phyloP scores from a whole-genome alignment of 2,113 vertebrate genomes.

The Salvator merianae region DNA sequence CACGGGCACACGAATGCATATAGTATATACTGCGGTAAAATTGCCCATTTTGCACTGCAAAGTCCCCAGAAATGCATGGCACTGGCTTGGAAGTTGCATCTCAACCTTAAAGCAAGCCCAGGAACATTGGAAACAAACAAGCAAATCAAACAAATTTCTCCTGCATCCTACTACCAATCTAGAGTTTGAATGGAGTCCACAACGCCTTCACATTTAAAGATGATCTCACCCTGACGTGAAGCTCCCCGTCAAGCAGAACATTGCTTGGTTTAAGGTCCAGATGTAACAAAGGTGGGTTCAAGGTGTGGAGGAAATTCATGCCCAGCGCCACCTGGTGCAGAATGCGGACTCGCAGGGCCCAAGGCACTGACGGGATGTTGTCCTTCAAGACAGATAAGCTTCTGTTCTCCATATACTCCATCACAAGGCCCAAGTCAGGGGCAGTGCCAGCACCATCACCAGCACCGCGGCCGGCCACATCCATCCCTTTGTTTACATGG shows the following conservation, averaged over 20 bases:
- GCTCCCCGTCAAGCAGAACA: slow-evolving; percentile 54
- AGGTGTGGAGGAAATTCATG: slow-evolving; percentile 83
- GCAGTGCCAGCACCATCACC: fast-evolving
- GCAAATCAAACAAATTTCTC: no score
- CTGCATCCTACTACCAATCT: not conserved
- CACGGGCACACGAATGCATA: no score
- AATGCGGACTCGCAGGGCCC: slow-evolving; percentile 74
- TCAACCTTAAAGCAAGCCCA: no score
- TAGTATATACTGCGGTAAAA: no score
- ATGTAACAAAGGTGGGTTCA: slow-evolving; percentile 56
- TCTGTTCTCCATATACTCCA: slow-evolving; percentile 81
- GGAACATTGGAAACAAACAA: no score
- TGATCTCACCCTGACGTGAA: slow-evolving; percentile 61
- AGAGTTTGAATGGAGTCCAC: not conserved
- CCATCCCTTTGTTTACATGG: not conserved
- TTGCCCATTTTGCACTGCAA: no score
- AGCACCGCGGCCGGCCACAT: not conserved
- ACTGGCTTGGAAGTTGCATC: no score
- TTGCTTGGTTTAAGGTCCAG: slow-evolving; percentile 66
- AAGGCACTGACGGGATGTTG: slow-evolving; percentile 51
- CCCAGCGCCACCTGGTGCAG: slow-evolving; percentile 77
- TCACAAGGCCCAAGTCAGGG: slow-evolving; percentile 75
- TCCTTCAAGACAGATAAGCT: slow-evolving; percentile 63
- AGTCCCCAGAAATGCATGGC: no score
- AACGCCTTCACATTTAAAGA: not conserved